Evolutionary conservation across 2,888 invertebrate genomes (phyloP), one percentile per base, ranked within the genome.

Genomic region (Ophion slaviceki): DNA sequence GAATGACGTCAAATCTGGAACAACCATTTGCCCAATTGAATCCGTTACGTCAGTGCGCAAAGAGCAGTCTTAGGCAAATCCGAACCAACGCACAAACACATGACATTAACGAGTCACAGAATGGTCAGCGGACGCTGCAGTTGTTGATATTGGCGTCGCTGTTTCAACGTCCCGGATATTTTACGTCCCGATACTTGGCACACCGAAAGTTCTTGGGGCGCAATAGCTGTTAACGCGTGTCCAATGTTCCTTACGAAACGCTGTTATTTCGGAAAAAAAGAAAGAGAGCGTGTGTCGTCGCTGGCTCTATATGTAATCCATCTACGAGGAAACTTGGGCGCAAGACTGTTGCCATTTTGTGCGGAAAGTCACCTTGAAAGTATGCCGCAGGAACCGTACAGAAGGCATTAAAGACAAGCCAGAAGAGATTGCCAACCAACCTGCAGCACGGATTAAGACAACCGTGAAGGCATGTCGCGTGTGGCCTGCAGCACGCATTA

Each of bases 41-140:
- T 8, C 40, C 2, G 61, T 14, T 47, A 61, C 45, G 20, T 53
- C 62, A 32, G 14, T 67, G 24, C 24, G 59, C 14, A 53, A 62
- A 72, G 17, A 47, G 61, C 11, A 10, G 7, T 47, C 32, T 57
- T 7, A 17, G 5, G 47, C 10, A 53, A 28, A 53, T 53, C 45
- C 59, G 75, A 45, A 7, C 28, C 17, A 32, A 8, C 6, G 57
- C 17, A 8, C 62, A 70, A 75, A 64, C 20, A 45, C 5, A 32
- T 3, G 17, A 66, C 61, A 75, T 83, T 75, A 83, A 79, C 79
- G 83, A 75, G 24, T 61, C 14, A 57, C n/a, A 64, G 53, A 79
- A 74, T 45, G 59, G 28, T 36, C 28, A 11, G 74, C 24, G 71
- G 79, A 79, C 64, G 64, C 24, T 68, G 59, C 64, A 71, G 64